Conservation (phyloP, 1,140 invertebrate genomes). For the Sycobia sp. region DNA sequence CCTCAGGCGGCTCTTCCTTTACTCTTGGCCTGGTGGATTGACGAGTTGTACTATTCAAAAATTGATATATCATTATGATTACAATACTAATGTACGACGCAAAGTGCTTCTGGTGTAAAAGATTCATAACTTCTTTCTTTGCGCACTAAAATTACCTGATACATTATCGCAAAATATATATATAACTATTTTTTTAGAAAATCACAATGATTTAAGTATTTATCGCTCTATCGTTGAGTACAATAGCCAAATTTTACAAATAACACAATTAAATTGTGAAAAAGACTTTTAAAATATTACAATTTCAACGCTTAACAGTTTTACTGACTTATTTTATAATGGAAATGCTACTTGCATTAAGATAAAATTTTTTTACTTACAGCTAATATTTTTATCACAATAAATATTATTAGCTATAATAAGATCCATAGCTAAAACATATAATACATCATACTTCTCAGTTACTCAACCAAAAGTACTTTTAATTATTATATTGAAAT, state of each 20-base stretch:
- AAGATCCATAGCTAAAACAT: too few species aligned
- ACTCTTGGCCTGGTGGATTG: constrained; percentile 64
- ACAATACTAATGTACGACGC: constrained; percentile 36
- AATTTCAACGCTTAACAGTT: constrained; percentile 25
- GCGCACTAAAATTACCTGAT: constrained; percentile 10
- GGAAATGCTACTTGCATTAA: constrained; percentile 8
- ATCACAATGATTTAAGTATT: constrained; percentile 15
- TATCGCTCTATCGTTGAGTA: constrained; percentile 19
- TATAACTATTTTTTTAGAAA: constrained; percentile 10
- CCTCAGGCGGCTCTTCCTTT: constrained; percentile 63
- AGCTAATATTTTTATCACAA: too few species aligned
- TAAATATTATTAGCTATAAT: too few species aligned
- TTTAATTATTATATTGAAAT: too few species aligned
- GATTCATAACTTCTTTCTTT: constrained; percentile 23
- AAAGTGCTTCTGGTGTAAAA: constrained; percentile 29
- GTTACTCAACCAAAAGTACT: too few species aligned
- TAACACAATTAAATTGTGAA: constrained; percentile 13
- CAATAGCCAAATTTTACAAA: constrained; percentile 16
- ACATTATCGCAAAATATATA: constrained; percentile 24
- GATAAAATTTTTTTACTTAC: neutral
- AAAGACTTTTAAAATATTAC: constrained; percentile 11
- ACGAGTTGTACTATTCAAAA: constrained; percentile 70
- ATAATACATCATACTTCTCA: too few species aligned
- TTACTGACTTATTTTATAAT: constrained; percentile 24
- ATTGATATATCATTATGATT: constrained; percentile 62